Conservation (phyloP, 2,888 invertebrate species). For the Tetheella fluctuosa region DNA sequence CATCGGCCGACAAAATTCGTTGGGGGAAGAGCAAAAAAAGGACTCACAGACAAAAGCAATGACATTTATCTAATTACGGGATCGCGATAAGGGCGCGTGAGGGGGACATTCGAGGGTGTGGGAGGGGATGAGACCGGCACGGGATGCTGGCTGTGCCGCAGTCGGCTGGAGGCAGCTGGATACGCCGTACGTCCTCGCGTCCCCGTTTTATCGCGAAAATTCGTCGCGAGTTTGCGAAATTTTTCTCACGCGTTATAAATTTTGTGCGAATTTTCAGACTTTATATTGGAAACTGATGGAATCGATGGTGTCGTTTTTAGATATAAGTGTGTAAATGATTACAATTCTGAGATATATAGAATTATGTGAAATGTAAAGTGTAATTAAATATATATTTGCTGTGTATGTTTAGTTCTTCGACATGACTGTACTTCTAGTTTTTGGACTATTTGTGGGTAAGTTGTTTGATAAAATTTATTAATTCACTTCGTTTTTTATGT, state of each 20-base stretch:
- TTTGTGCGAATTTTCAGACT: background rate
- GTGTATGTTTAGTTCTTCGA: constrained; percentile 43
- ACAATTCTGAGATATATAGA: constrained; percentile 1
- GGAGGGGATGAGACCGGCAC: constrained; percentile 42
- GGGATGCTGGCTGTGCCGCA: constrained; percentile 64
- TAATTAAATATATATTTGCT: constrained; percentile 37
- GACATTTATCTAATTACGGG: constrained; percentile 83
- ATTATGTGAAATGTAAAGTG: constrained; percentile 50
- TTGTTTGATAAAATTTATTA: constrained; percentile 17
- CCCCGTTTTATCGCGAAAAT: constrained; percentile 23
- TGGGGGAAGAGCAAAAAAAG: constrained; percentile 44
- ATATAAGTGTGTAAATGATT: constrained; percentile 24
- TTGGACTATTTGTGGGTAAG: constrained; percentile 65
- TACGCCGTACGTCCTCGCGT: constrained; percentile 29
- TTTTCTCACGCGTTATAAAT: background rate
- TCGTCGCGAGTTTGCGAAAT: constrained; percentile 15
- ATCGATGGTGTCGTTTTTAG: constrained; percentile 22
- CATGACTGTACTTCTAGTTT: constrained; percentile 57
- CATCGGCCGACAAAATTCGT: constrained; percentile 55
- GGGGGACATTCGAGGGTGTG: constrained; percentile 46
- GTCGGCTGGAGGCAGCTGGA: constrained; percentile 48
- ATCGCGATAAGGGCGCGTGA: constrained; percentile 71
- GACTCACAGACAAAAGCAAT: constrained; percentile 72
- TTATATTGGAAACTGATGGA: constrained; percentile 17
- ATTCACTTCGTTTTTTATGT: background rate